Conservation (phyloP, 92 coral and sea anemone species). For the Diadumene lineata region DNA sequence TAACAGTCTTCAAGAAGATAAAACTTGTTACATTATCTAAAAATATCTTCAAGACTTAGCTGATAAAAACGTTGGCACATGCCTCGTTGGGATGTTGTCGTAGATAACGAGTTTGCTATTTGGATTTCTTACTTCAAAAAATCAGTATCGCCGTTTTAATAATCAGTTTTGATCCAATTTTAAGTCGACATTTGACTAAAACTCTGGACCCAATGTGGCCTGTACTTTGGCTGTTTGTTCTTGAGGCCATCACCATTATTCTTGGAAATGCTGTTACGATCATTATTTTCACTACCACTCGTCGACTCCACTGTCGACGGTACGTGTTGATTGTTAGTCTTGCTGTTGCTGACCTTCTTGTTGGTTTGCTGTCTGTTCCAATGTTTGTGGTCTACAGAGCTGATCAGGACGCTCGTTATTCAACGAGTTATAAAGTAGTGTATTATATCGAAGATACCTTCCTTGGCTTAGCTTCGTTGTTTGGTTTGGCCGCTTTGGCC, state of each 20-base stretch:
- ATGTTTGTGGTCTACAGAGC: not conserved
- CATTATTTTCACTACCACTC: slow-evolving; percentile 6
- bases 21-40: too few relatives aligned
- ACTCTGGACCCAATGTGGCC: slow-evolving; percentile 2
- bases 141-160: too few relatives aligned
- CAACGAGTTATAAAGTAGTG: not conserved
- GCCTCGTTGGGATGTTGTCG: too few relatives aligned
- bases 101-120: too few relatives aligned
- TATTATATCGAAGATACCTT: not conserved
- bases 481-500: slow-evolving; percentile 15
- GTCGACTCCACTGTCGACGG: slow-evolving; percentile 12
- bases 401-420: not conserved
- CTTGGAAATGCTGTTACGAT: not conserved
- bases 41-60: too few relatives aligned
- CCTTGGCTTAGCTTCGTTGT: slow-evolving; percentile 13
- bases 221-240: slow-evolving; percentile 1
- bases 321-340: slow-evolving; percentile 27
- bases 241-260: not conserved
- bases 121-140: too few relatives aligned
- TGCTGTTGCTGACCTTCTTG: slow-evolving; percentile 49
- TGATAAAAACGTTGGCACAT: too few relatives aligned
- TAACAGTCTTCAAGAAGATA: too few relatives aligned
- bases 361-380: slow-evolving; percentile 22
- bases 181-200: too few relatives aligned
- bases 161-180: too few relatives aligned